A percentile compares a stretch with the other conserved stretches of the same genome.
Conservation (phyloP, 2,888 invertebrate species). For the Coelopa pilipes region DNA sequence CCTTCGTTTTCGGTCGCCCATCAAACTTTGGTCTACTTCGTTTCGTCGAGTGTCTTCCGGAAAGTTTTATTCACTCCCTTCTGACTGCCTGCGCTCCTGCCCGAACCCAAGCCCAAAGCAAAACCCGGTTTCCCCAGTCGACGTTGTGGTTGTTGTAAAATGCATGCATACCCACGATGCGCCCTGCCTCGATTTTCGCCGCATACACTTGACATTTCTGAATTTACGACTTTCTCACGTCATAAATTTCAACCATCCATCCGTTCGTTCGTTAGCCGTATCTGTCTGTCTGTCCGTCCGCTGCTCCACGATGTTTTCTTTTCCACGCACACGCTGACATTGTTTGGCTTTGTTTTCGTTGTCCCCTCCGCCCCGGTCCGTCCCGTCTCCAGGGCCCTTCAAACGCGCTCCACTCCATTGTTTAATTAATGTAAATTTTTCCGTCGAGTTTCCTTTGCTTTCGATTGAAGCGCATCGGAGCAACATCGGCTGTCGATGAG, state of each 20-base stretch:
- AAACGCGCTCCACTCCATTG: conserved; percentile 2
- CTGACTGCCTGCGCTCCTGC: background rate
- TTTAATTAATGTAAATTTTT: conserved; percentile 22
- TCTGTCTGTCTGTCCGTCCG: background rate
- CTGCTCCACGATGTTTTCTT: background rate
- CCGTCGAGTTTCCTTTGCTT: background rate
- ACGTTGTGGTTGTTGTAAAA: too few species aligned
- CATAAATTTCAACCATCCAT: conserved; percentile 16
- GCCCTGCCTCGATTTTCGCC: conserved; percentile 47
- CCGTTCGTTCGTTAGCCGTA: too few species aligned
- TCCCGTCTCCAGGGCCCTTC: conserved; percentile 31
- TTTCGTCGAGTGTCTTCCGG: background rate
- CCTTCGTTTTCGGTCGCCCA: background rate
- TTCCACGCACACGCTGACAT: conserved; percentile 41
- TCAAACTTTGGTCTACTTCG: background rate
- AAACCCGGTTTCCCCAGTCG: too few species aligned
- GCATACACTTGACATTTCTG: conserved; percentile 32
- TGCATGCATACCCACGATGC: too few species aligned
- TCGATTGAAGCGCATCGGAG: conserved; percentile 20
- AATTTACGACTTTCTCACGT: conserved; percentile 48
- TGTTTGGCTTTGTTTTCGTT: conserved; percentile 43
- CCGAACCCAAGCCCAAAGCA: too few species aligned
- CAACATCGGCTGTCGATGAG: conserved; percentile 30
- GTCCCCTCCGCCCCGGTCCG: conserved; percentile 11
- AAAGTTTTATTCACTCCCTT: background rate